Percentiles rank a stretch among this genome's conserved stretches.
These are phyloP conservation scores for Drosophila phalerata DNA, from an alignment of 2,888 invertebrate species.

Conservation along the genomic window DNA sequence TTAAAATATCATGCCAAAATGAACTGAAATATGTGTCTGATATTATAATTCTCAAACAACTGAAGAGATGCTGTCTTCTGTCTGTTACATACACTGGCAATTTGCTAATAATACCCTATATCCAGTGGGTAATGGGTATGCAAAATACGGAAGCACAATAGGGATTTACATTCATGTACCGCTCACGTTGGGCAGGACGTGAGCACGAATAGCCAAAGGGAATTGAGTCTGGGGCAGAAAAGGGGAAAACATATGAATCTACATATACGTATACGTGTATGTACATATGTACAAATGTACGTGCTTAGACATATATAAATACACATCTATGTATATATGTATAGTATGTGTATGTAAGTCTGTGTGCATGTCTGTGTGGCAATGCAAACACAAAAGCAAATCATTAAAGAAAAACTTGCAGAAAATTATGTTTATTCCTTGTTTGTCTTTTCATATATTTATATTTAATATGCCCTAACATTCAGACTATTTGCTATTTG, in stretches of 20 bases:
- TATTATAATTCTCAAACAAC: too few relatives aligned
- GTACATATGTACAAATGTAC: neutral
- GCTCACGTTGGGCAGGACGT: conserved; percentile 36
- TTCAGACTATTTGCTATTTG: neutral
- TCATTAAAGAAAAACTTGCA: conserved; percentile 63
- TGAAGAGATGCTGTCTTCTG: too few relatives aligned
- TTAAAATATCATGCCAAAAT: too few relatives aligned
- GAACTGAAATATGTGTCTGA: too few relatives aligned
- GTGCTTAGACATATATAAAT: neutral
- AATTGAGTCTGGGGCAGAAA: conserved; percentile 1
- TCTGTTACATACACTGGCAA: too few relatives aligned
- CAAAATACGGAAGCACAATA: conserved; percentile 6
- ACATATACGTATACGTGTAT: conserved; percentile 4
- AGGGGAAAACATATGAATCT: conserved; percentile 5
- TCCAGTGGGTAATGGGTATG: neutral
- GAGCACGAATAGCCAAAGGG: conserved; percentile 36
- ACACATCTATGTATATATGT: neutral
- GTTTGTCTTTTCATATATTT: conserved; percentile 45
- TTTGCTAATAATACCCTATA: neutral
- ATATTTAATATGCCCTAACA: conserved; percentile 4
- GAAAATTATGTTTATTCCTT: conserved; percentile 63
- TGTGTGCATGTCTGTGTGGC: conserved; percentile 18
- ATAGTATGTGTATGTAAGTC: conserved; percentile 5
- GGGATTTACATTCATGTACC: conserved; percentile 37
- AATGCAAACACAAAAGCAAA: conserved; percentile 58